Evolutionary conservation across 2,888 invertebrate genomes (phyloP).

Genomic region (Atherix ibis): DNA sequence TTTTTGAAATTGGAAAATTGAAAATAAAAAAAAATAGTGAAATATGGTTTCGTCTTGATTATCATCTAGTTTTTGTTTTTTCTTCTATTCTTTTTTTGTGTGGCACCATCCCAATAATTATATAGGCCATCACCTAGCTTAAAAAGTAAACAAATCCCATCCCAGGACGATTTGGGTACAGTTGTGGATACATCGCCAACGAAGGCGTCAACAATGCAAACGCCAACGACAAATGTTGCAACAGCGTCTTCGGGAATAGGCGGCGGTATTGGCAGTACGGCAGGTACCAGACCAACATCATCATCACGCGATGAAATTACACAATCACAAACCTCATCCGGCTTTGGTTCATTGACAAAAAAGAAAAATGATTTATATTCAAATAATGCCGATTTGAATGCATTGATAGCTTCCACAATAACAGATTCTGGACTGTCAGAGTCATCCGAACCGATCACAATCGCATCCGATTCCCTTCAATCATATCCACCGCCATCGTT

Average conservation of each 20-base stretch:
- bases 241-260: slow-evolving; percentile 8
- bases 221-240: slow-evolving; percentile 18
- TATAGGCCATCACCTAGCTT: slow-evolving; percentile 46
- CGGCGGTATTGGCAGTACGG: slow-evolving; percentile 8
- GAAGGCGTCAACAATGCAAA: slow-evolving; percentile 17
- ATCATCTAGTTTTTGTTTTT: slow-evolving; percentile 2
- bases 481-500: slow-evolving; percentile 20
- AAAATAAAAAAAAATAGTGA: neutral
- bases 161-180: slow-evolving; percentile 28
- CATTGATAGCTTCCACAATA: slow-evolving; percentile 27
- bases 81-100: slow-evolving; percentile 2
- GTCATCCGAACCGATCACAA: slow-evolving; percentile 27
- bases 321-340: slow-evolving; percentile 62
- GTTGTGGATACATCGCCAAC: slow-evolving; percentile 14
- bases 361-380: slow-evolving; percentile 29
- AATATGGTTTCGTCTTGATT: neutral
- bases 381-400: slow-evolving; percentile 20
- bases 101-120: too few species aligned
- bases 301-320: slow-evolving; percentile 43
- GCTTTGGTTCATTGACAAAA: slow-evolving; percentile 74
- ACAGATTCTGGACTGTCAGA: slow-evolving; percentile 32
- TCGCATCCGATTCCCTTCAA: slow-evolving; percentile 14
- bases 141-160: slow-evolving; percentile 40
- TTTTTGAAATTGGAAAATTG: neutral
- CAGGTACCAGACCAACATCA: slow-evolving; percentile 21